Percentiles rank a stretch among this genome's conserved stretches.
These are phyloP conservation scores for Pseudopleuronectes americanus DNA, from an alignment of 2,797 vertebrate species.

Conservation along the genomic window DNA sequence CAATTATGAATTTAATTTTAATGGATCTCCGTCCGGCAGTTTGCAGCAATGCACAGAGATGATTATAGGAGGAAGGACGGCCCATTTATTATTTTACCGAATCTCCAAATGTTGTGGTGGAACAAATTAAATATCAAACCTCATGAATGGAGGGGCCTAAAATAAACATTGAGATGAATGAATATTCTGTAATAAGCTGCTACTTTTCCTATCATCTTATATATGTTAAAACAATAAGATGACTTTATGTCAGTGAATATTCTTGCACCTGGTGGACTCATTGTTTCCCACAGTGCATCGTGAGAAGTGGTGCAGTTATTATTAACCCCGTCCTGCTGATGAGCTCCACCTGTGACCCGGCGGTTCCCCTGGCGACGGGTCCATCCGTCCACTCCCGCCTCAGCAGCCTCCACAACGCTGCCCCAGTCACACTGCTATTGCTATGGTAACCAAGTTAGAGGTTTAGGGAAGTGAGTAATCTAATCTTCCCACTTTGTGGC, in stretches of 20 bases:
- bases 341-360: conserved; percentile 47
- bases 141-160: too few relatives aligned
- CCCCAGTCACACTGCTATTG: conserved; percentile 69
- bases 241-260: too few relatives aligned
- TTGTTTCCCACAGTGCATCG: too few relatives aligned
- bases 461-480: conserved; percentile 83
- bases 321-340: too few relatives aligned
- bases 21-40: conserved; percentile 70
- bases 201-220: too few relatives aligned
- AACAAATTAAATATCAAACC: too few relatives aligned
- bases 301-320: too few relatives aligned
- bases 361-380: conserved; percentile 61
- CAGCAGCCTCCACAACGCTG: conserved; percentile 54
- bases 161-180: too few relatives aligned
- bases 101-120: too few relatives aligned
- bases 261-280: too few relatives aligned
- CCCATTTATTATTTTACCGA: neutral
- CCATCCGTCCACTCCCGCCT: conserved; percentile 45
- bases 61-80: conserved; percentile 9
- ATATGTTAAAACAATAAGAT: too few relatives aligned
- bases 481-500: conserved; percentile 82
- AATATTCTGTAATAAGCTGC: too few relatives aligned
- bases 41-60: conserved; percentile 50
- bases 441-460: conserved; percentile 85
- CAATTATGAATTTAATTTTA: conserved; percentile 82